Evolutionary conservation across 2,888 invertebrate genomes (phyloP).

Genomic region (Gastrophysa polygoni): DNA sequence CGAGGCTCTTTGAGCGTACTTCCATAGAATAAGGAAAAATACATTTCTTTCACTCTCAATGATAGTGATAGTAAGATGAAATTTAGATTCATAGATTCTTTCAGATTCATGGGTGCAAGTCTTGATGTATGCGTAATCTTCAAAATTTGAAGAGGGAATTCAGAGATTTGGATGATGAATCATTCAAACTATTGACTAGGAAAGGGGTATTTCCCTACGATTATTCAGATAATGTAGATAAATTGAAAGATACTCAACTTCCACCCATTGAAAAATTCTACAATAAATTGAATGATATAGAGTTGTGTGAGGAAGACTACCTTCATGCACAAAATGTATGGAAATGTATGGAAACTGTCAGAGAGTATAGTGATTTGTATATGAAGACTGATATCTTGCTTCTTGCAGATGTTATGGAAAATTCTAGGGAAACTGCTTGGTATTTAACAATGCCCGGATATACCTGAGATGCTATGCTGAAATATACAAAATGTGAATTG

Average conservation of each 20-base stretch:
- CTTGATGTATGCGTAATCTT: slow-evolving; percentile 41
- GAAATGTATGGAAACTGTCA: slow-evolving; percentile 21
- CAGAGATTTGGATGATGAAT: too few species aligned
- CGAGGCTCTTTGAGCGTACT: neutral
- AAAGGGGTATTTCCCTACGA: too few species aligned
- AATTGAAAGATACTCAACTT: slow-evolving; percentile 18
- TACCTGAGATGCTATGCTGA: slow-evolving; percentile 15
- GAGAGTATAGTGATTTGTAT: slow-evolving; percentile 39
- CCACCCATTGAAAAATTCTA: slow-evolving; percentile 26
- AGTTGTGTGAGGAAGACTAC: slow-evolving; percentile 28
- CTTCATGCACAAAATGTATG: slow-evolving; percentile 28
- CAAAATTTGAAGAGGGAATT: too few species aligned
- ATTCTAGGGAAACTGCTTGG: slow-evolving; percentile 8
- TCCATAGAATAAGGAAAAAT: neutral
- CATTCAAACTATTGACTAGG: too few species aligned
- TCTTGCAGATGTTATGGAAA: slow-evolving; percentile 12
- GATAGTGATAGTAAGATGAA: slow-evolving; percentile 20
- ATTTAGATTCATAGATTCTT: slow-evolving; percentile 39
- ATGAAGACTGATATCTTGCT: too few species aligned
- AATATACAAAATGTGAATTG: slow-evolving; percentile 39
- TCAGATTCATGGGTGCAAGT: slow-evolving; percentile 43
- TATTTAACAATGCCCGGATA: slow-evolving; percentile 15
- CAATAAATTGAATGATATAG: slow-evolving; percentile 22
- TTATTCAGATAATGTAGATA: too few species aligned
- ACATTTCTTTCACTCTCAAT: neutral